Base-by-base conservation (phyloP, 1,140 invertebrate genomes). In the Drosophila kohkoa region DNA sequence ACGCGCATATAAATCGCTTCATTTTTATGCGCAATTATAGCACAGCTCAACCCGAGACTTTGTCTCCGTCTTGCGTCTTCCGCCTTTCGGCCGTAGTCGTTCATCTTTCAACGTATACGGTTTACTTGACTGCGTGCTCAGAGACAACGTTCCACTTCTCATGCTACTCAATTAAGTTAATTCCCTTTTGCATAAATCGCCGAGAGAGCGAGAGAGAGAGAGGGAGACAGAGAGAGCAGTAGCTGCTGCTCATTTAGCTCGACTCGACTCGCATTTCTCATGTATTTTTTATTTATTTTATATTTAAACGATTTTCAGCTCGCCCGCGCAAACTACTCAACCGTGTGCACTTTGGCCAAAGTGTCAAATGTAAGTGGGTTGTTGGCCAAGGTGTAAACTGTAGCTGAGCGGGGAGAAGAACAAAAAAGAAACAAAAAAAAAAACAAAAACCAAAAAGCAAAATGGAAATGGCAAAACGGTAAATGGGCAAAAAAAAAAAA, bases 1-100 rank as follows among this genome's bases (percentile, higher is more conserved):
- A 88, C 78, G 68, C 81, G 85, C 85, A 88, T 88, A 88, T 88
- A 88, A 88, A 89, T 88, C 83, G 85, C 85, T 88, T 89, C 81
- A 89, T 89, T 88, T 88, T 87, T 87, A 88, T 87, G 77, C 83
- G 67, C 80, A 87, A 83, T 87, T 87, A 87, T 46, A 55, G 57
- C 65, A 28, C 55, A 64, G 15, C 46, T 45, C 3, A 32, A 46
- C 8, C 62, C 43, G 20, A 25, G 3, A 25, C 20, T 25, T 25
- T 25, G 20, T 25, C 20, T 25, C 20, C 20, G 20, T 25, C 20
- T 2, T 20, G 16, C 16, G 16, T 20, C 16, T 20, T 25, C 20
- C 20, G 20, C 20, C 20, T 25, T 25, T 13, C 52, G 20, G 20
- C 67, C 48, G 25, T 15, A 45, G 35, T 11, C 30, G 30, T 35